Percentiles rank a stretch among this genome's conserved stretches.
These are phyloP conservation scores for Neoaliturus tenellus DNA, from an alignment of 2,888 invertebrate species.

Conservation along the genomic window DNA sequence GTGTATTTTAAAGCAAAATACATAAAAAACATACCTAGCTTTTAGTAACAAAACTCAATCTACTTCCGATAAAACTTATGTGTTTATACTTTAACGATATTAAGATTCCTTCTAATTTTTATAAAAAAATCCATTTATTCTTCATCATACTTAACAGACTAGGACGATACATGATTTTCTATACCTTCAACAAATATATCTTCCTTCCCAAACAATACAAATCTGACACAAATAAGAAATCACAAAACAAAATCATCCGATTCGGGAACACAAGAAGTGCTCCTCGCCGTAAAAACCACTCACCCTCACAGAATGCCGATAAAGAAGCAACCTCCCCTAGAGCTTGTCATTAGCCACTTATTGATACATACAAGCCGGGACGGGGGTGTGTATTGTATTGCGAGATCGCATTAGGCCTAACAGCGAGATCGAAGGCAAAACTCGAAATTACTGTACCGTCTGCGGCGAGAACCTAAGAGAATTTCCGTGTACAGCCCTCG, in stretches of 20 bases:
- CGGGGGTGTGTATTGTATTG: background rate
- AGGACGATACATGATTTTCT: no score
- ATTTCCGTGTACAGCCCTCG: background rate
- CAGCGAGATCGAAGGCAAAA: conserved; percentile 17
- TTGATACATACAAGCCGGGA: conserved; percentile 31
- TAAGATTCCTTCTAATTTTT: no score
- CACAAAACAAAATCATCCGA: background rate
- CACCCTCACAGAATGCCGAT: background rate
- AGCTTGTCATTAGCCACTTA: conserved; percentile 31
- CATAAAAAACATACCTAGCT: no score
- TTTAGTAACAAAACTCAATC: no score
- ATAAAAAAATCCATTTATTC: no score
- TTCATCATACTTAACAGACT: no score
- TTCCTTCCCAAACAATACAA: no score
- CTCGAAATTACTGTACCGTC: background rate
- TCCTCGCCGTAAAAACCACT: background rate
- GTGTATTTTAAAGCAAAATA: no score
- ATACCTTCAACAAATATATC: no score
- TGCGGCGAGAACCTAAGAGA: conserved; percentile 18
- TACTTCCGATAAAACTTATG: no score
- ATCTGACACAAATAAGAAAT: no score
- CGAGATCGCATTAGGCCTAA: conserved; percentile 27
- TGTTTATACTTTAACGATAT: no score
- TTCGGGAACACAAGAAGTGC: background rate
- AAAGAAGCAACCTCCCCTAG: background rate